These are phyloP conservation scores for Cantharis rufa DNA, from an alignment of 2,888 invertebrate species.

Conservation along the genomic window DNA sequence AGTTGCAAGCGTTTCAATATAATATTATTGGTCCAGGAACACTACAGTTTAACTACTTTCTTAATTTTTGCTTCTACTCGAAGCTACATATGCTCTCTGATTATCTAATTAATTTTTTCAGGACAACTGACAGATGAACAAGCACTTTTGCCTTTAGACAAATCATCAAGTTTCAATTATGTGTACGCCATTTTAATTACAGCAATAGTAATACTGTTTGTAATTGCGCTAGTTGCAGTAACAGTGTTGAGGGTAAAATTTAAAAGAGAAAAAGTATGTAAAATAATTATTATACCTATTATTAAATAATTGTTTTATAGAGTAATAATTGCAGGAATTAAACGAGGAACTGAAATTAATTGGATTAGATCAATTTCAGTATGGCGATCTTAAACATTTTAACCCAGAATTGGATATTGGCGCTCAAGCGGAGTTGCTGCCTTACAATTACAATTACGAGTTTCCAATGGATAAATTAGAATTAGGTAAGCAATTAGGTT, in stretches of 20 bases:
- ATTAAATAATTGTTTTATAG: no score
- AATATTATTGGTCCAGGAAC: no score
- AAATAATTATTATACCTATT: no score
- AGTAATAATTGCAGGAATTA: constrained; percentile 42
- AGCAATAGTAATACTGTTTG: background rate
- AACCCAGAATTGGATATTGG: constrained; percentile 89
- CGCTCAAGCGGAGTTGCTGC: constrained; percentile 92
- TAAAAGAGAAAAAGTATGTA: constrained; percentile 56
- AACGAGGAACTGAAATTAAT: constrained; percentile 71
- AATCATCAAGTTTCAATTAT: background rate
- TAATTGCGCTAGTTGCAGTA: background rate
- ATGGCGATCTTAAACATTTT: constrained; percentile 76
- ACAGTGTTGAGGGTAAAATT: constrained; percentile 49
- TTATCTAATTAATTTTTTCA: background rate
- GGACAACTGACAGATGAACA: background rate
- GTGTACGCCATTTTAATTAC: background rate
- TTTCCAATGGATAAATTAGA: constrained; percentile 82
- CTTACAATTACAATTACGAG: constrained; percentile 89
- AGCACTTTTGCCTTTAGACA: no score
- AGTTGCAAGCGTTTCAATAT: no score
- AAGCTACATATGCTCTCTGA: no score
- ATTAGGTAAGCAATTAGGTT: constrained; percentile 85
- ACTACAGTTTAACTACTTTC: no score
- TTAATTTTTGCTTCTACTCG: no score
- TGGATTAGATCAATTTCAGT: constrained; percentile 75